phyloP scores from a whole-genome alignment of 92 coral and sea anemone species.

The Epizoanthus fatuus region DNA sequence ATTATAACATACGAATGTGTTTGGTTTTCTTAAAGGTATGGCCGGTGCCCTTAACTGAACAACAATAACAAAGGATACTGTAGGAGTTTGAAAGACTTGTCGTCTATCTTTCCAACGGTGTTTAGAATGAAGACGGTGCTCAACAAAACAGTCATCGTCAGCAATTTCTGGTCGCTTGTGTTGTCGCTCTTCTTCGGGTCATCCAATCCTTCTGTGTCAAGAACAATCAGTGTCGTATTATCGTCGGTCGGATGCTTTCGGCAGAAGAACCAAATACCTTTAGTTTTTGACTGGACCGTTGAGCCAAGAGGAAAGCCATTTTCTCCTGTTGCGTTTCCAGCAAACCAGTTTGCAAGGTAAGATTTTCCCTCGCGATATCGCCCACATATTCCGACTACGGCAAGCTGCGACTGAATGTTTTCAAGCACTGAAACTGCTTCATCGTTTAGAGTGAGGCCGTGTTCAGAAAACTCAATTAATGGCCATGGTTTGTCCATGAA shows the following conservation, averaged over 20 bases:
- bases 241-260: neutral
- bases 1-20: too few species aligned
- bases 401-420: too few species aligned
- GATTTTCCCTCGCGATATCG: constrained; percentile 25
- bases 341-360: constrained; percentile 24
- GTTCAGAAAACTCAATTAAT: too few species aligned
- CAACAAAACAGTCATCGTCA: constrained; percentile 12
- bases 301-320: constrained; percentile 27
- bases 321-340: neutral
- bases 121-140: constrained; percentile 28
- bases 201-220: constrained; percentile 32
- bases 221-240: constrained; percentile 8
- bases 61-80: constrained; percentile 24
- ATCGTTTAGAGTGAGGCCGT: too few species aligned
- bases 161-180: neutral
- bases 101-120: constrained; percentile 16
- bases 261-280: constrained; percentile 45
- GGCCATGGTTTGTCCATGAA: too few species aligned
- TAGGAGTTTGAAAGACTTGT: constrained; percentile 14
- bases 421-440: too few species aligned
- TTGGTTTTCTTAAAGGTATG: too few species aligned
- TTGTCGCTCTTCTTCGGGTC: constrained; percentile 29
- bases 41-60: too few species aligned
- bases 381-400: too few species aligned
- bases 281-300: constrained; percentile 30